Base-by-base conservation (phyloP, 2,797 vertebrate species). In the Hafferia zeledoni region DNA sequence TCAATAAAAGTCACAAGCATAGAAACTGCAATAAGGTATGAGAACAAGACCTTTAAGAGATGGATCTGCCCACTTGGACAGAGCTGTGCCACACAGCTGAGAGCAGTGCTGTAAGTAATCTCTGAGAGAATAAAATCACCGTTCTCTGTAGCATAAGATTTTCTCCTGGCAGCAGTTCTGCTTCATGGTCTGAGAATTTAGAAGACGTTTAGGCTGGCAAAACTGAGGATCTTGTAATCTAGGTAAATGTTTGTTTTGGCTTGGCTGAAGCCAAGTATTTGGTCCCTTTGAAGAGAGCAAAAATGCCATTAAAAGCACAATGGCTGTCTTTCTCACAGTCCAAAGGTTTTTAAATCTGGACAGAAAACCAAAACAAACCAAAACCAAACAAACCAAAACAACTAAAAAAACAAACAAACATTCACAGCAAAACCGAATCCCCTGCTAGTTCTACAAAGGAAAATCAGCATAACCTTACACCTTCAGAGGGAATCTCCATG, bases 61-160 rank as follows among this genome's bases (percentile, higher is more conserved):
- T 1, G 2, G 5, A 17, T 46, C 18, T 79, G 35, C 59, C 19
- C 19, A 7, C 43, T 57, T 1, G 0, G 50, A 6, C 1, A 0
- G 7, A 49, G 78, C 64, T 3, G 3, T 28, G 47, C 15, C 47
- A 8, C 39, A 2, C 10, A 10, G 37, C 3, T 3, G 11, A 65
- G 37, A 39, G 31, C 53, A 18, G n/a, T 0, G 0, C 53, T 39
- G 19, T 4, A 16, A 49, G 52, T 3, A 67, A 12, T 41, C 18
- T 87, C 65, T 39, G 31, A 30, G 5, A 25, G 23, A 27, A 5
- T 31, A 53, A 53, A 31, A 46, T 9, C 20, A 6, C 33, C 59
- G 31, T 2, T 59, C 61, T 68, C 57, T 6, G 15, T 0, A 46
- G 17, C 28, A 65, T 16, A 89, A 52, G 61, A 28, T 89, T 89